Evolutionary conservation across 2,113 vertebrate genomes (phyloP), one percentile per base, ranked within the genome.

Genomic region (Fulmarus glacialis): DNA sequence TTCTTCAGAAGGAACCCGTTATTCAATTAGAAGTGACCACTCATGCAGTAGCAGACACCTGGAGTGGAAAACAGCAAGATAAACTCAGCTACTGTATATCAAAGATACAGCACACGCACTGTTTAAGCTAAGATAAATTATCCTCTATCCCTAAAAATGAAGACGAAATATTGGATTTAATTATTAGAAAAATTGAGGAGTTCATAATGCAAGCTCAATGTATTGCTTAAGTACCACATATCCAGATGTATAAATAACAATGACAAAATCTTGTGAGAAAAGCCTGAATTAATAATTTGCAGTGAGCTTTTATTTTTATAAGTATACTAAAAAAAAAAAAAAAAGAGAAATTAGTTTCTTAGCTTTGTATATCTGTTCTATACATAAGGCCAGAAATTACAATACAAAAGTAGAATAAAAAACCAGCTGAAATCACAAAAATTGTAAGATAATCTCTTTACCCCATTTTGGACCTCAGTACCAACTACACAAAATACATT

Each of bases 401-500:
- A 59, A 13, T 4, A 19, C 2, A 45, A n/a, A 81, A 78, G 6
- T 23, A 72, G 6, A 87, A 56, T 21, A 15, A 83, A 72, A 59
- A 58, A 5, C 0, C 2, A 24, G 5, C 2, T 2, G 1, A 83
- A 42, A 59, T 22, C 6, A 23, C 16, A 67, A 62, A 53, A 67
- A 24, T 21, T 0, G 0, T 40, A 56, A 64, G 5, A 52, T 34
- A 3, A 22, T 53, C 6, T 22, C 26, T 80, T 83, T 70, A 42
- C 2, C 1, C 10, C 8, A 0, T 67, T 82, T 74, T 62, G 5
- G 9, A 74, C 14, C 47, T 84, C 23, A 64, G 8, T 52, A 52
- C 3, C 4, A 77, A 87, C 42, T 20, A 66, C 32, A 78, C 2
- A 64, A 45, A 77, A 55, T 23, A 9, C 9, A 36, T 36, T 30